Conservation (phyloP, 2,888 invertebrate genomes). For the Caprella mutica region DNA sequence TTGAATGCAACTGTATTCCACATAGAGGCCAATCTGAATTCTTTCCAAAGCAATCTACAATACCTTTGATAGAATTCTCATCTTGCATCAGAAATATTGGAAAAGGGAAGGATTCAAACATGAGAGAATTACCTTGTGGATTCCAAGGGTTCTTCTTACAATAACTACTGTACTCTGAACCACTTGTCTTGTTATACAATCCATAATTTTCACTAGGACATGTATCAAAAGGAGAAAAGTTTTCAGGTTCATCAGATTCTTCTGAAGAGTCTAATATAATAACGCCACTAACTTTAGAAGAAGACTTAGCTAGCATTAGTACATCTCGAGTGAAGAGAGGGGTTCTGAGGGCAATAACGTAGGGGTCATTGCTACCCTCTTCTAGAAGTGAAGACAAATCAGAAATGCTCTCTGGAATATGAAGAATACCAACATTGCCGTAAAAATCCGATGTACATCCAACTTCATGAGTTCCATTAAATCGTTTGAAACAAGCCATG, state of each 20-base stretch:
- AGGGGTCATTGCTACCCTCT: slow-evolving; percentile 60
- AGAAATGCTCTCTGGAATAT: slow-evolving; percentile 52
- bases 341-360: slow-evolving; percentile 60
- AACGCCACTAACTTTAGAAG: slow-evolving; percentile 43
- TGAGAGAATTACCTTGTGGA: slow-evolving; percentile 58
- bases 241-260: slow-evolving; percentile 23
- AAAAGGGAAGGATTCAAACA: slow-evolving; percentile 71
- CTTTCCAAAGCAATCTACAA: slow-evolving; percentile 46
- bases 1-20: slow-evolving; percentile 70
- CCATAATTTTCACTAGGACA: slow-evolving; percentile 72
- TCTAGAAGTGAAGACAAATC: slow-evolving; percentile 65
- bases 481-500: slow-evolving; percentile 67
- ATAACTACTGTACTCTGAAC: slow-evolving; percentile 41
- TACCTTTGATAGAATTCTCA: slow-evolving; percentile 40
- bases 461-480: slow-evolving; percentile 89
- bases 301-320: slow-evolving; percentile 38
- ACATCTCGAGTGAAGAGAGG: slow-evolving; percentile 47
- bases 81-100: slow-evolving; percentile 68
- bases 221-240: slow-evolving; percentile 52
- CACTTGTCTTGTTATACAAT: slow-evolving; percentile 33
- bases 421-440: slow-evolving; percentile 75
- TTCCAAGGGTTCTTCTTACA: slow-evolving; percentile 56
- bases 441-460: slow-evolving; percentile 72
- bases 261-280: slow-evolving; percentile 40
- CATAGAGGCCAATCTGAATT: slow-evolving; percentile 70